Conservation (phyloP, 2,888 invertebrate species). For the Notodonta ziczac region DNA sequence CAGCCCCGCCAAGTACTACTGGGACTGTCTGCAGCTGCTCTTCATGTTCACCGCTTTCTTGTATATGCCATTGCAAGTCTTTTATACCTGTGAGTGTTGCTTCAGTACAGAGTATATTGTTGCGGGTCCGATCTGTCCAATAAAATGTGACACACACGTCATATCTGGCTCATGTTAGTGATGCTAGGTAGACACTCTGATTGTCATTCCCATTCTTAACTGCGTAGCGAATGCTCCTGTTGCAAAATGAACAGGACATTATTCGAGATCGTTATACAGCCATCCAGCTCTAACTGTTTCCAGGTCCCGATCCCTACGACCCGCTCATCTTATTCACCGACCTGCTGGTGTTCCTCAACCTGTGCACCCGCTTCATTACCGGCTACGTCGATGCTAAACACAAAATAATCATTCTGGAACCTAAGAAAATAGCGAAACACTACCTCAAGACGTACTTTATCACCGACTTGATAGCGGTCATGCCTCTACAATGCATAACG, state of each 20-base stretch:
- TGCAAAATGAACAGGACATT: no score
- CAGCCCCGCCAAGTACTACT: slow-evolving; percentile 57
- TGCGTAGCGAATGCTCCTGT: no score
- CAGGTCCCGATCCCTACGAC: slow-evolving; percentile 55
- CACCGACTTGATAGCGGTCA: slow-evolving; percentile 48
- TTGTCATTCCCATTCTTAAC: no score
- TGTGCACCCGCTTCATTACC: slow-evolving; percentile 56
- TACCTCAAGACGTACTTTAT: slow-evolving; percentile 51
- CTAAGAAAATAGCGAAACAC: slow-evolving; percentile 47
- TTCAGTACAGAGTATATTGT: no score
- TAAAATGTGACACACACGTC: no score
- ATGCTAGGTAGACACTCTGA: no score
- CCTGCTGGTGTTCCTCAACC: slow-evolving; percentile 49
- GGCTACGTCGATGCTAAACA: slow-evolving; percentile 60
- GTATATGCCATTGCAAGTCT: slow-evolving; percentile 62
- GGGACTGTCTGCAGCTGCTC: slow-evolving; percentile 46
- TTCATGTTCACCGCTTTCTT: slow-evolving; percentile 39
- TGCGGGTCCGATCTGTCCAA: no score
- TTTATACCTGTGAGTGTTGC: slow-evolving; percentile 49
- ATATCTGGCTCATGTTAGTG: no score
- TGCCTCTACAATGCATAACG: slow-evolving; percentile 58
- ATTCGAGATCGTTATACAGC: no score
- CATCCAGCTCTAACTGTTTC: slow-evolving; percentile 10
- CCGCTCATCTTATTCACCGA: slow-evolving; percentile 53
- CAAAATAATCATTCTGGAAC: slow-evolving; percentile 53